Evolutionary conservation across 1,140 invertebrate genomes (phyloP), one percentile per base, ranked within the genome.

Genomic region (Conus ventricosus): DNA sequence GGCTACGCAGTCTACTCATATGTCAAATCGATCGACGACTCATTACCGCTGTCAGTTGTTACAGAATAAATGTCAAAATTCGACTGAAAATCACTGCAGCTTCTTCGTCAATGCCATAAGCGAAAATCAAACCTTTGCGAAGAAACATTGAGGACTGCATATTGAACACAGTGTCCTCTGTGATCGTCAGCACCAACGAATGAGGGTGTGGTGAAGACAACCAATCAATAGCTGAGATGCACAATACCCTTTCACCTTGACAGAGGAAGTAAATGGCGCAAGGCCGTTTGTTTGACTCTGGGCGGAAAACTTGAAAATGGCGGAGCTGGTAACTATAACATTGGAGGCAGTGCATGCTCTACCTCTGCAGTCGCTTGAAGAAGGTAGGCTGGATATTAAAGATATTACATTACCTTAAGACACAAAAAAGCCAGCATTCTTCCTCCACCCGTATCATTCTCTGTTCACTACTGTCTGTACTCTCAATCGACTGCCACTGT

Each of bases 301-400:
- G 85, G 85, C 85, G 85, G 85, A 51, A 87, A 87, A 87, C 85
- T 87, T 57, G 71, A 87, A 87, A 54, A 87, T 87, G 85, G 85
- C 85, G 71, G 85, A 87, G 25, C 53, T 76, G 23, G 53, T 78
- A 6, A 57, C 78, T 17, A 87, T 80, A 87, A 78, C 75, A 13
- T 27, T 87, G 67, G 75, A 87, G 11, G n/a, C 25, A 54, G 75
- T 87, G 39, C 25, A 20, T 78, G 85, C 75, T 55, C 75, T 87
- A 15, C 85, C 71, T 10, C 75, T 87, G 75, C 67, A 87, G 20
- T 57, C 25, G 5, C 54, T 87, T 4, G 53, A 78, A 23, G 71
- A 78, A 57, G 85, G 85, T 87, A 57, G 51, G 20, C 20, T 71
- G 17, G 60, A 63, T 63, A 13, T 63, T 3, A 39, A 39, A 39